Evolutionary conservation across 2,113 vertebrate species (phyloP).

Genomic region (Sakesphorus luctuosus): DNA sequence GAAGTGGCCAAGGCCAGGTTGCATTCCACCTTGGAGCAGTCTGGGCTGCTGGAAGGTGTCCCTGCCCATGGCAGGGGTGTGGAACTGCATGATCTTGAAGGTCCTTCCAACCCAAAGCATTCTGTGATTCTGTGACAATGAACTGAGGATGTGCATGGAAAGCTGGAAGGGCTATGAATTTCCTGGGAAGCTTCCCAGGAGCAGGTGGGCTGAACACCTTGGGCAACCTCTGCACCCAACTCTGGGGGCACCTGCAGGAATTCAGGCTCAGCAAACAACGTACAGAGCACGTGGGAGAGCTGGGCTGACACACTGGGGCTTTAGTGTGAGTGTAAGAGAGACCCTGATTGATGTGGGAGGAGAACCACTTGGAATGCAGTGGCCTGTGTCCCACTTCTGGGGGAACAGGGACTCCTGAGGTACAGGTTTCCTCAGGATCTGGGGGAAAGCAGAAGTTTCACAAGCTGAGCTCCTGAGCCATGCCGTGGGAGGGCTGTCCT

Average conservation of each 20-base stretch:
- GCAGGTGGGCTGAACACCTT: not conserved
- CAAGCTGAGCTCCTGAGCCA: not conserved
- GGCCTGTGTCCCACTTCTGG: not conserved
- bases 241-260: not conserved
- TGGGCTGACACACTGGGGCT: not conserved
- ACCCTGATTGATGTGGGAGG: not conserved
- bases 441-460: not conserved
- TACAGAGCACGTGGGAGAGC: not conserved
- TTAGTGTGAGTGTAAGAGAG: not conserved
- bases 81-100: accelerated
- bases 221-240: accelerated
- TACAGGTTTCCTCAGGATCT: not conserved
- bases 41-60: not conserved
- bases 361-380: not conserved
- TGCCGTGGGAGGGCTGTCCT: not conserved
- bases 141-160: not conserved
- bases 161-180: not conserved
- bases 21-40: not conserved
- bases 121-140: not conserved
- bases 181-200: not conserved
- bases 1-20: not conserved
- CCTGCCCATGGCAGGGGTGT: not conserved
- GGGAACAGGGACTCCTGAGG: not conserved
- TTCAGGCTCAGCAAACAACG: accelerated
- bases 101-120: not conserved